Evolutionary conservation across 2,888 invertebrate genomes (phyloP), one percentile per base, ranked within the genome.

Genomic region (Timema cristinae): DNA sequence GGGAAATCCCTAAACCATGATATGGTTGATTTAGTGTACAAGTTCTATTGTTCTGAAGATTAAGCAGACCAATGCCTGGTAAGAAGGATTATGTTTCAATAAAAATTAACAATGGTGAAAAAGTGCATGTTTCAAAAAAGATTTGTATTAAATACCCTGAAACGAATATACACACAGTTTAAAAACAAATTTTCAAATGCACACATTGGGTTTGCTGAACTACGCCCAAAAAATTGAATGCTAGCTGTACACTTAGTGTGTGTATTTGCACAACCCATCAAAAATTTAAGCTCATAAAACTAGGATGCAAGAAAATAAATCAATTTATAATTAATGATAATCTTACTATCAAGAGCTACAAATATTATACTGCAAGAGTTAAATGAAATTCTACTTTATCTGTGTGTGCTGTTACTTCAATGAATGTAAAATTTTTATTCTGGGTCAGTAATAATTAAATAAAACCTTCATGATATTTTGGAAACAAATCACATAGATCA

Each of bases 181-280:
- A 59, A 59, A 16, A 16, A 15, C 59, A 59, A 59, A 59, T 59
- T 9, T 7, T n/a, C n/a, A 15, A 15, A 15, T n/a, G n/a, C n/a
- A n/a, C n/a, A n/a, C n/a, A n/a, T n/a, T n/a, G n/a, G n/a, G n/a
- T n/a, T n/a, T n/a, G n/a, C 7, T 16, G 16, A 59, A 11, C 59
- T 59, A 7, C n/a, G 59, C 15, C 59, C 59, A 59, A 59, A 59
- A 13, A n/a, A 59, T 16, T 59, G 59, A 15, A 16, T 59, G n/a
- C n/a, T 59, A 11, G 59, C 59, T 7, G 59, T n/a, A 59, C 15
- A 16, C 16, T 15, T 16, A 59, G 15, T 15, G 59, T 59, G n/a
- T 59, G 59, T 59, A 16, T 59, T n/a, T 59, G 59, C 16, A 59
- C 59, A 13, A 59, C 16, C n/a, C 59, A 59, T 16, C 59, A 59